Percentiles rank a stretch among this genome's conserved stretches.
Conservation (phyloP, 2,797 vertebrate genomes). For the Xiphorhynchus erythropygius region DNA sequence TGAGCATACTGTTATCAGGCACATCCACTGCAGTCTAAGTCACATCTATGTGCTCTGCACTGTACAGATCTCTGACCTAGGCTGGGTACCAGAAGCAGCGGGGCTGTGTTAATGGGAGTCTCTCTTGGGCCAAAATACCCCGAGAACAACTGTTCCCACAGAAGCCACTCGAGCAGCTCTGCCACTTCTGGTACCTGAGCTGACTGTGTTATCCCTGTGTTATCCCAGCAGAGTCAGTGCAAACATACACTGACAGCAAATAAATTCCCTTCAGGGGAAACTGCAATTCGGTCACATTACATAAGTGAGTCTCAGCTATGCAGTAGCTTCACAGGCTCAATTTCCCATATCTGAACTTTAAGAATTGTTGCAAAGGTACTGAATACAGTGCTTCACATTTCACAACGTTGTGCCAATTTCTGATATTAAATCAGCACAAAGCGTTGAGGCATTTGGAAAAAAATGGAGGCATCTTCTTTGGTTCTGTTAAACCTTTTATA, state of each 20-base stretch:
- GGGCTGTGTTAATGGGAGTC: background rate
- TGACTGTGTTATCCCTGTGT: background rate
- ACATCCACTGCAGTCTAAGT: constrained; percentile 27
- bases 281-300: fast-evolving
- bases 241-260: background rate
- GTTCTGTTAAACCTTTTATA: background rate
- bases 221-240: background rate
- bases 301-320: background rate
- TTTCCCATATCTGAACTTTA: background rate
- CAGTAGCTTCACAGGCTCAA: background rate
- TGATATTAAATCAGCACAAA: background rate
- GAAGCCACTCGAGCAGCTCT: background rate
- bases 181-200: constrained; percentile 52
- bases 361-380: background rate
- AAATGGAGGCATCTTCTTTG: background rate
- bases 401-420: background rate
- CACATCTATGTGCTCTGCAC: background rate
- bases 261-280: background rate
- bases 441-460: background rate
- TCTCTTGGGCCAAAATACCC: background rate
- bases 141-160: background rate
- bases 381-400: background rate
- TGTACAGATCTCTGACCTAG: background rate
- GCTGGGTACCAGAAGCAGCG: constrained; percentile 50
- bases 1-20: constrained; percentile 41